These are phyloP conservation scores for Polia nebulosa DNA, from an alignment of 2,888 invertebrate species.

Conservation along the genomic window DNA sequence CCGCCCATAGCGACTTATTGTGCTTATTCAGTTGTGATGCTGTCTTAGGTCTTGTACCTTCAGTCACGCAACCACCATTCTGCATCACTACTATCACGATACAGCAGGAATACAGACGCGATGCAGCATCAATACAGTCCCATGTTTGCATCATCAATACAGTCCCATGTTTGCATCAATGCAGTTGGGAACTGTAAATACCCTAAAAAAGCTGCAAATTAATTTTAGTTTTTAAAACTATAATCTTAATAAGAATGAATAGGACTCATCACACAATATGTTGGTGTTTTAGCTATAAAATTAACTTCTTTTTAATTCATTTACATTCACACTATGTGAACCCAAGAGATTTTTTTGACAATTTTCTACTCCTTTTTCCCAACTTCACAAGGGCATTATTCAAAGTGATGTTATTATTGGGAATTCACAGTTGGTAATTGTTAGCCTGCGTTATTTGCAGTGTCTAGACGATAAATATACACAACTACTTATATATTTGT, in stretches of 20 bases:
- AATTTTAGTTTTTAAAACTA: background rate
- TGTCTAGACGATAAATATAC: background rate
- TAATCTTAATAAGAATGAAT: slow-evolving; percentile 7
- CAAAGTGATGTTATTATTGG: background rate
- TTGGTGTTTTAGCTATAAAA: background rate
- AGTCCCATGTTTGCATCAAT: too few species aligned
- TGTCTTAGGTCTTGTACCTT: background rate
- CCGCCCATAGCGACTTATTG: background rate
- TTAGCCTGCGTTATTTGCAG: background rate
- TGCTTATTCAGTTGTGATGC: background rate
- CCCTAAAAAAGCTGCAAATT: too few species aligned
- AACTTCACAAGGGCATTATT: too few species aligned
- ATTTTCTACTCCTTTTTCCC: background rate
- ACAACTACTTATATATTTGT: too few species aligned
- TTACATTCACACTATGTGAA: background rate
- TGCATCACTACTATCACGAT: too few species aligned
- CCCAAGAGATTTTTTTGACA: background rate
- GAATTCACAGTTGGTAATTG: background rate
- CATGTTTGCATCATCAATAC: too few species aligned
- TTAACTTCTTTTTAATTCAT: too few species aligned
- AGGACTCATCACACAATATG: background rate
- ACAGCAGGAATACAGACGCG: too few species aligned
- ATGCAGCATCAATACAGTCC: background rate
- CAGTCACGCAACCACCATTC: background rate
- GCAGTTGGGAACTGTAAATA: too few species aligned